Percentiles rank a stretch among this genome's conserved stretches.
Evolutionary conservation across 2,888 invertebrate species (phyloP).

Genomic region (Encarsia formosa): DNA sequence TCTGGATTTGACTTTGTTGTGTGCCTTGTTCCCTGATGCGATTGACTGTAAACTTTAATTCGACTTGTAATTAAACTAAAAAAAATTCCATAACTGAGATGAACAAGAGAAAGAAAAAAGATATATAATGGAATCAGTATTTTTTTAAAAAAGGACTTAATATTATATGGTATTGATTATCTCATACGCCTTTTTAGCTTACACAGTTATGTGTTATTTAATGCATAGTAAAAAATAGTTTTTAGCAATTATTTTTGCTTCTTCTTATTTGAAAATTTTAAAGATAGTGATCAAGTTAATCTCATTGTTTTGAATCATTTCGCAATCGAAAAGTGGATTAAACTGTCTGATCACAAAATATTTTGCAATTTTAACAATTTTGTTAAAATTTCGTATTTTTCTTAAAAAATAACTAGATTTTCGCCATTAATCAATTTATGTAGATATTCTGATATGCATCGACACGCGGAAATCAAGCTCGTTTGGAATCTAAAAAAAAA

Average conservation of each 20-base stretch:
- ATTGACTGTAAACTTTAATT: conserved; percentile 18
- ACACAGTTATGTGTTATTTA: conserved; percentile 16
- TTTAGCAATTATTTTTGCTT: no score
- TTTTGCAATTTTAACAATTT: conserved; percentile 17
- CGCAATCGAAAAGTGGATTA: neutral
- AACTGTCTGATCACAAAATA: conserved; percentile 18
- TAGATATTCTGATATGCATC: conserved; percentile 2
- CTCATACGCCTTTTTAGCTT: conserved; percentile 19
- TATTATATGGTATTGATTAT: conserved; percentile 16
- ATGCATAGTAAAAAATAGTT: conserved; percentile 16
- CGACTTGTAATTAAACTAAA: conserved; percentile 10
- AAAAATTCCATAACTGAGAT: neutral
- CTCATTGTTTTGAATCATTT: no score
- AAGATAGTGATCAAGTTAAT: no score
- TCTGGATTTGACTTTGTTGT: conserved; percentile 16
- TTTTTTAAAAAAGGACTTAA: conserved; percentile 19
- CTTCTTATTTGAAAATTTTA: no score
- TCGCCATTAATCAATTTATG: no score
- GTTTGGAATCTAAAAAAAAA: conserved; percentile 23
- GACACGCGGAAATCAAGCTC: conserved; percentile 5
- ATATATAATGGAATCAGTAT: conserved; percentile 21
- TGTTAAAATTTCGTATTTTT: no score
- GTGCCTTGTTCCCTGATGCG: conserved; percentile 23
- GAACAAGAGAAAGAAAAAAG: neutral
- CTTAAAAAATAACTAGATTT: no score